These are phyloP conservation scores for Pleuronectes platessa DNA, from an alignment of 2,113 vertebrate species.

Conservation along the genomic window DNA sequence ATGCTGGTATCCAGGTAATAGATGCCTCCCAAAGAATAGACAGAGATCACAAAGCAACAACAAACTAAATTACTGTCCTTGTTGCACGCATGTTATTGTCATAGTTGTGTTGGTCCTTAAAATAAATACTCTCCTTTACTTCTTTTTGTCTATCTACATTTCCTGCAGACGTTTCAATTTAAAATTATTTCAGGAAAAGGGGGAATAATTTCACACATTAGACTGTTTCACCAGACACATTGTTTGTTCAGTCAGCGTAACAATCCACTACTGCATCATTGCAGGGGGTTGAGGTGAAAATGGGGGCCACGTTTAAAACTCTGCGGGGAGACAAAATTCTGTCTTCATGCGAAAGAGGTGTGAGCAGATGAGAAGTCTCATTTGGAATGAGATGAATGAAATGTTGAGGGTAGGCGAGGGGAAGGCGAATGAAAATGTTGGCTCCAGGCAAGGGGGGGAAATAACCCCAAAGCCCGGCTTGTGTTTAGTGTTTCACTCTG, in stretches of 20 bases:
- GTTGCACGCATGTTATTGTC: too few relatives aligned
- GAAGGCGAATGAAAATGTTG: constrained; percentile 42
- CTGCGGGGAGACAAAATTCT: constrained; percentile 44
- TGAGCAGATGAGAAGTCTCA: constrained; percentile 47
- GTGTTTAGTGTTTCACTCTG: constrained; percentile 48
- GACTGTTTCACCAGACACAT: constrained; percentile 33
- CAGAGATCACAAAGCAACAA: background rate
- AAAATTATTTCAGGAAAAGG: too few relatives aligned
- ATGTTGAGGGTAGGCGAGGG: constrained; percentile 24
- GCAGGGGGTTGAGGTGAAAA: constrained; percentile 62
- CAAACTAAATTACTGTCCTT: background rate
- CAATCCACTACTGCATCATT: constrained; percentile 31
- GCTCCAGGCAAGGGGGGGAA: constrained; percentile 41
- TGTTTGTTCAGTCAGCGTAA: constrained; percentile 32
- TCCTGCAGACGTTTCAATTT: too few relatives aligned
- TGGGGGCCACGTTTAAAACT: constrained; percentile 46
- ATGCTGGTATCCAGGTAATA: background rate
- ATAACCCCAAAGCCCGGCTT: constrained; percentile 42
- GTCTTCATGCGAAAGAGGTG: constrained; percentile 47
- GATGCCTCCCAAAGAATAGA: background rate
- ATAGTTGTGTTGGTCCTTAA: background rate
- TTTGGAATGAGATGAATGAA: constrained; percentile 56
- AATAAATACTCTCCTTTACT: too few relatives aligned
- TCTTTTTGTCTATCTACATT: too few relatives aligned
- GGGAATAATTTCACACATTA: background rate